Conservation (phyloP, 2,888 invertebrate species). For the Allophyes oxyacanthae region DNA sequence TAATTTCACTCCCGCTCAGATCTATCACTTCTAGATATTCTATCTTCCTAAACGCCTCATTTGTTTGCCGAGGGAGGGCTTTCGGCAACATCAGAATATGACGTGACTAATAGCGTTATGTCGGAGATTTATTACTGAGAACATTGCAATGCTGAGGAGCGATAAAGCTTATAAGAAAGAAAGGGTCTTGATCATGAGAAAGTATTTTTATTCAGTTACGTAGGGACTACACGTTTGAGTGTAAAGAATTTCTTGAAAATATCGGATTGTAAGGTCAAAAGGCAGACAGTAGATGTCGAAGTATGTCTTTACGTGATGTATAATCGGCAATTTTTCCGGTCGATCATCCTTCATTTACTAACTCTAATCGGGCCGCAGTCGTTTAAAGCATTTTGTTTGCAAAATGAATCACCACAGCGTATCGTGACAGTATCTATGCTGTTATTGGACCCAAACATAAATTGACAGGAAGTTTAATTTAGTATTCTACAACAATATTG, state of each 20-base stretch:
- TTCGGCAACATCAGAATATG: slow-evolving; percentile 65
- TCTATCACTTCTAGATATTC: slow-evolving; percentile 54
- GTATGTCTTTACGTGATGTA: too few relatives aligned
- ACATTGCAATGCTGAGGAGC: slow-evolving; percentile 48
- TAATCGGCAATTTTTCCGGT: too few relatives aligned
- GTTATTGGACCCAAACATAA: too few relatives aligned
- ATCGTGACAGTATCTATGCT: too few relatives aligned
- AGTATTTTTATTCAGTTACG: slow-evolving; percentile 24
- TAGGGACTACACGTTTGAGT: not conserved
- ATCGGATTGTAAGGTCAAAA: too few relatives aligned
- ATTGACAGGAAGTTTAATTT: not conserved
- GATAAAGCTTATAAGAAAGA: slow-evolving; percentile 33
- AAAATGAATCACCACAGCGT: too few relatives aligned
- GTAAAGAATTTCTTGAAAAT: too few relatives aligned
- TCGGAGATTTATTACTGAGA: slow-evolving; percentile 64
- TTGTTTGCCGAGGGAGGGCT: slow-evolving; percentile 57
- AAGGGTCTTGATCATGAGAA: slow-evolving; percentile 8
- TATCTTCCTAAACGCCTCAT: slow-evolving; percentile 57
- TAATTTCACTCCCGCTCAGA: slow-evolving; percentile 40
- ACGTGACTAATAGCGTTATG: slow-evolving; percentile 69
- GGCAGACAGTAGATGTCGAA: too few relatives aligned
- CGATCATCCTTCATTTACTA: too few relatives aligned
- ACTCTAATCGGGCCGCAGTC: too few relatives aligned
- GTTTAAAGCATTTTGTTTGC: too few relatives aligned
- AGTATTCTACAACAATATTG: not conserved